A percentile compares a stretch with the other conserved stretches of the same genome.
Evolutionary conservation across 2,113 vertebrate genomes (phyloP).

Genomic region (Neotoma lepida): DNA sequence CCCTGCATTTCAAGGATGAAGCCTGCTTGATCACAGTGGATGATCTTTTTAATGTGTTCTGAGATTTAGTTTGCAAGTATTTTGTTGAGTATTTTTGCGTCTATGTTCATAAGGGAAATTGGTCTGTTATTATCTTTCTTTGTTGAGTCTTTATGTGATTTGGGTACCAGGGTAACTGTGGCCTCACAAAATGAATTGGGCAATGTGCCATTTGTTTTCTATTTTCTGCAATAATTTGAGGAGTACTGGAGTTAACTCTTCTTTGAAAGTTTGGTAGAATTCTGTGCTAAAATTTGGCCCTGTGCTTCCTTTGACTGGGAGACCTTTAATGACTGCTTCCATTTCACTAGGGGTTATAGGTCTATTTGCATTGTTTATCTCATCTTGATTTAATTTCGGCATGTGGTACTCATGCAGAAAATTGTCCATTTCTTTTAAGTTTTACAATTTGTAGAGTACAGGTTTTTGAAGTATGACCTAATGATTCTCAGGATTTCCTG

Average conservation of each 20-base stretch:
- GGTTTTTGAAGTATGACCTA: neutral
- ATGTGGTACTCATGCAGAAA: neutral
- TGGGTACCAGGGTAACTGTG: neutral
- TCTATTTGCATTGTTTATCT: neutral
- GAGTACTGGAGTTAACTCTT: neutral
- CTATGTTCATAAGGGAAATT: neutral
- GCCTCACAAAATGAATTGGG: neutral
- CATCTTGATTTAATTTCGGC: neutral
- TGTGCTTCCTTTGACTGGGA: neutral
- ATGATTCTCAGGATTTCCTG: neutral
- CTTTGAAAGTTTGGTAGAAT: neutral
- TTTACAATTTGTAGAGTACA: neutral
- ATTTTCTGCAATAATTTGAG: neutral
- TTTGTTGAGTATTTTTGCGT: neutral
- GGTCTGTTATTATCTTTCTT: neutral
- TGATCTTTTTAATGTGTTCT: neutral
- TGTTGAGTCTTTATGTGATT: neutral
- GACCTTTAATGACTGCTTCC: neutral
- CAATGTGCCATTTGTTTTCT: neutral
- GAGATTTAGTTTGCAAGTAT: neutral
- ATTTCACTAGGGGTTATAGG: neutral
- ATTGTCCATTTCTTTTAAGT: neutral
- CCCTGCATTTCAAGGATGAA: neutral
- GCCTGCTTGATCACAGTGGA: neutral
- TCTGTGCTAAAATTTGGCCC: neutral